These are phyloP conservation scores for Nymphicus hollandicus DNA, from an alignment of 2,113 vertebrate genomes.

Conservation along the genomic window DNA sequence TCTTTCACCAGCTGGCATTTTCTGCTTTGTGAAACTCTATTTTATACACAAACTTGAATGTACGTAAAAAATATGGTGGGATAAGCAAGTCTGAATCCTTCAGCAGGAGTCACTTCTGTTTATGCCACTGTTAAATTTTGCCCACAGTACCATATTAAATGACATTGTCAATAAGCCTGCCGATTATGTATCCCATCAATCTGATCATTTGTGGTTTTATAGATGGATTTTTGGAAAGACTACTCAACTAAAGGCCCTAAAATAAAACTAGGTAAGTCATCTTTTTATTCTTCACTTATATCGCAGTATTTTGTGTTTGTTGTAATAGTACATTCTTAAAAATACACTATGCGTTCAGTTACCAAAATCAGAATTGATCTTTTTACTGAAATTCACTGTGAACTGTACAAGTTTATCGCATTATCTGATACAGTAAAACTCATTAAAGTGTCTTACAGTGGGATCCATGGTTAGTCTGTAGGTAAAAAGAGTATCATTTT, in stretches of 20 bases:
- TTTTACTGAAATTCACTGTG: background rate
- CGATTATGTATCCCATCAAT: background rate
- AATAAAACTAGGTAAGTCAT: slow-evolving; percentile 74
- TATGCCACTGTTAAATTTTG: background rate
- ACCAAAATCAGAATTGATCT: background rate
- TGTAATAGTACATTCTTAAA: background rate
- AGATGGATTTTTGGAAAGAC: slow-evolving; percentile 87
- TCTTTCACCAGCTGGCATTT: background rate
- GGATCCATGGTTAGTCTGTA: background rate
- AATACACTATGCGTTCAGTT: background rate
- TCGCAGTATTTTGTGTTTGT: background rate
- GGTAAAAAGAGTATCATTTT: background rate
- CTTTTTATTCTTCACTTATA: background rate
- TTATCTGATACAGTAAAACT: background rate
- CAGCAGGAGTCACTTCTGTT: background rate
- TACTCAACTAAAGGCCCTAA: slow-evolving; percentile 72
- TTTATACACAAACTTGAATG: background rate
- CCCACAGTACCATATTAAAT: background rate
- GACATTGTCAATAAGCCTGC: background rate
- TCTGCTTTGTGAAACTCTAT: background rate
- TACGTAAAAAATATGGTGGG: background rate
- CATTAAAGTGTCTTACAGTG: background rate
- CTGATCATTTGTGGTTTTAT: background rate
- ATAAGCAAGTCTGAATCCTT: background rate
- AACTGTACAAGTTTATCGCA: background rate